phyloP scores from a whole-genome alignment of 2,113 vertebrate genomes.

The Heliornis fulica region DNA sequence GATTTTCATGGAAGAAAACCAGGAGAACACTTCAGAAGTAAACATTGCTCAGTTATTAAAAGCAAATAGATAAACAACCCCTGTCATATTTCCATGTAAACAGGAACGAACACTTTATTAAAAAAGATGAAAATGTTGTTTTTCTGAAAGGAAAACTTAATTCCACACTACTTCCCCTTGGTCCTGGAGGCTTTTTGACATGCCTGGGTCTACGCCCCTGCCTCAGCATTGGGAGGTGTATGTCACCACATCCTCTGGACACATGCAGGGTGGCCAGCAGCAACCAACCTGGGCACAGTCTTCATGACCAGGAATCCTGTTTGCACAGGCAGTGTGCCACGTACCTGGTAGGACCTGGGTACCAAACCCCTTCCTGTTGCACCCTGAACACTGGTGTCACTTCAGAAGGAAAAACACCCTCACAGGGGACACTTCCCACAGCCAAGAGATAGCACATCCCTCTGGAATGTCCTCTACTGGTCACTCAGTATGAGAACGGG shows the following conservation, averaged over 20 bases:
- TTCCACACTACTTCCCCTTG: not conserved
- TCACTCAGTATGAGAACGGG: not conserved
- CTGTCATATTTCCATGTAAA: not conserved
- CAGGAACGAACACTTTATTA: conserved; percentile 6
- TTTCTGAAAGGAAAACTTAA: not conserved
- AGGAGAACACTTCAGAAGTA: conserved; percentile 1
- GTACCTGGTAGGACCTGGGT: not conserved
- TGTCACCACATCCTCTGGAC: rapidly evolving
- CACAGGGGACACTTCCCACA: rapidly evolving
- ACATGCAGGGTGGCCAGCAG: rapidly evolving
- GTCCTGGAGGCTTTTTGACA: not conserved
- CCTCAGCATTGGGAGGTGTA: rapidly evolving
- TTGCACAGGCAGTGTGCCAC: not conserved
- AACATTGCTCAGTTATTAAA: conserved; percentile 46
- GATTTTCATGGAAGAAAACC: not conserved
- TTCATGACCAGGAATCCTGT: rapidly evolving
- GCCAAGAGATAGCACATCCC: rapidly evolving
- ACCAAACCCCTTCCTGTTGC: not conserved
- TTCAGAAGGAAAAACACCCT: not conserved
- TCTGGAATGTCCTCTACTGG: not conserved
- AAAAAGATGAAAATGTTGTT: not conserved
- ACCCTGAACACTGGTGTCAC: not conserved
- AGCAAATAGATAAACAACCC: conserved; percentile 46
- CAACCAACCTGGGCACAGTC: not conserved
- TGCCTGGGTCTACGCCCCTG: not conserved